A percentile compares a stretch with the other conserved stretches of the same genome.
Conservation (phyloP, 2,888 invertebrate genomes). For the Mycalesis mineus region DNA sequence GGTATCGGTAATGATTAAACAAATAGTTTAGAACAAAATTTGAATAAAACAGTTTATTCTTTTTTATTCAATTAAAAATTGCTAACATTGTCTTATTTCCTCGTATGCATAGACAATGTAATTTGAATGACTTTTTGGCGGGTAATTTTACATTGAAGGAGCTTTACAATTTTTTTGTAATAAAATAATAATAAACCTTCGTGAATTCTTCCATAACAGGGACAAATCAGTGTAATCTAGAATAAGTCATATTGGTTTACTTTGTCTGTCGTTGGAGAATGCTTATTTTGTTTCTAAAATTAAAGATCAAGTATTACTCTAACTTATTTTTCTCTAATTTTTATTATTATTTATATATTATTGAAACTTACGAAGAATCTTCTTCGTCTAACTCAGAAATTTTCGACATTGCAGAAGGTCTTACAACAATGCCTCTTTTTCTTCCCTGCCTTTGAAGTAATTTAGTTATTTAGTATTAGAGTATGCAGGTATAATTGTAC, state of each 20-base stretch:
- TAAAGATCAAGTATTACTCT: background rate
- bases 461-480: slow-evolving; percentile 15
- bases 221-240: background rate
- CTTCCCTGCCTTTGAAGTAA: slow-evolving; percentile 37
- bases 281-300: slow-evolving; percentile 21
- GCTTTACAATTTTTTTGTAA: no score
- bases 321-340: background rate
- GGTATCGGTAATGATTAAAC: no score
- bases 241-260: slow-evolving; percentile 14
- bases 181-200: no score
- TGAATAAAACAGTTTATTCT: no score
- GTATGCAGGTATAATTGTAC: background rate
- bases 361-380: slow-evolving; percentile 38
- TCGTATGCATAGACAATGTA: no score
- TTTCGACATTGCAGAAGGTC: slow-evolving; percentile 60
- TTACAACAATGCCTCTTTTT: slow-evolving; percentile 37
- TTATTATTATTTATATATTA: slow-evolving; percentile 1
- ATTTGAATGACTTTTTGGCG: no score
- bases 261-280: slow-evolving; percentile 18
- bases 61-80: no score
- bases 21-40: no score
- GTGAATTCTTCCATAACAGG: no score
- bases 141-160: no score
- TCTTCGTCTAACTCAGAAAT: slow-evolving; percentile 64
- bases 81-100: no score